Evolutionary conservation across 2,888 invertebrate species (phyloP).

Genomic region (Drosophila parthenogenetica): DNA sequence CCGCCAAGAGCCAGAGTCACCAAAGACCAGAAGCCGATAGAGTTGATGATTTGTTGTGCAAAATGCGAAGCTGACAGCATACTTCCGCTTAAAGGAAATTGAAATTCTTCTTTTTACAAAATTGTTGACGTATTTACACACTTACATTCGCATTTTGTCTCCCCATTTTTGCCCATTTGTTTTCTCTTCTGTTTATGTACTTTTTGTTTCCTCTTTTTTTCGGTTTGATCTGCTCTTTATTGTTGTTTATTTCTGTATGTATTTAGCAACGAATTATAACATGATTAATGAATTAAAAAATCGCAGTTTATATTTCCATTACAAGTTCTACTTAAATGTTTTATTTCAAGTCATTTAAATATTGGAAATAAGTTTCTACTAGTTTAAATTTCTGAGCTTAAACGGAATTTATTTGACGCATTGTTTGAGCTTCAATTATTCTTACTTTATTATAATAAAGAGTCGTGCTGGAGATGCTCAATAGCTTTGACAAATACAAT

Average conservation of each 20-base stretch:
- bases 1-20: constrained; percentile 36
- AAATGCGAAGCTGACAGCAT: constrained; percentile 72
- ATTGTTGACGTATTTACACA: constrained; percentile 77
- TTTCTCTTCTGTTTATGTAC: background rate
- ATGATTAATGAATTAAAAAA: background rate
- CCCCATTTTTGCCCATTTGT: constrained; percentile 1
- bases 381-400: too few relatives aligned
- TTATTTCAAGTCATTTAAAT: too few relatives aligned
- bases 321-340: too few relatives aligned
- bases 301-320: too few relatives aligned
- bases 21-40: constrained; percentile 61
- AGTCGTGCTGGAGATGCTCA: too few relatives aligned
- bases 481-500: too few relatives aligned
- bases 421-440: too few relatives aligned
- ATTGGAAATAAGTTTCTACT: too few relatives aligned
- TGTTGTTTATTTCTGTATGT: background rate
- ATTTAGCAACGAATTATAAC: background rate
- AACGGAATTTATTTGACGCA: too few relatives aligned
- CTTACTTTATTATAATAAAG: too few relatives aligned
- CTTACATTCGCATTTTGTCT: constrained; percentile 27
- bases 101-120: constrained; percentile 79
- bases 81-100: constrained; percentile 80
- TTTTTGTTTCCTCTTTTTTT: background rate
- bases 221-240: background rate
- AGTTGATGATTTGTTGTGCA: constrained; percentile 80